Evolutionary conservation across 92 coral and sea anemone genomes (phyloP).

Genomic region (Porites lobata): DNA sequence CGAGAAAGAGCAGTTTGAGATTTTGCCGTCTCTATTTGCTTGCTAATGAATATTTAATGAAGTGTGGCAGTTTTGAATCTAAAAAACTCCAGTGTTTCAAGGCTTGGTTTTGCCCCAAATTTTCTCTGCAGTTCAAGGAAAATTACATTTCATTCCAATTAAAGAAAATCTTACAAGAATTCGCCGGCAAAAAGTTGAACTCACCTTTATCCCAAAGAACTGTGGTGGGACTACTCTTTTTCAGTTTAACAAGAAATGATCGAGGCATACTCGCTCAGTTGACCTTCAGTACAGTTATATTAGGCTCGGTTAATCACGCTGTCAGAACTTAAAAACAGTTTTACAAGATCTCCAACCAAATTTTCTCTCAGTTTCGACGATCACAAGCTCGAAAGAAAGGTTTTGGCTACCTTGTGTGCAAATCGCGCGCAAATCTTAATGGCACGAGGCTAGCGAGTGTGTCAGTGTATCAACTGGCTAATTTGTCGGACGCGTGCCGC

Average conservation of each 20-base stretch:
- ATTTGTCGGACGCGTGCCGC: constrained; percentile 99
- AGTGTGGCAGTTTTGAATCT: constrained; percentile 80
- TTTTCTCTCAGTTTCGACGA: neutral
- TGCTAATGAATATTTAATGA: constrained; percentile 88
- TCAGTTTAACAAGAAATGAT: constrained; percentile 96
- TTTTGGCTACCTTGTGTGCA: constrained; percentile 7
- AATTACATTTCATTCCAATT: neutral
- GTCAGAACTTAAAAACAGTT: constrained; percentile 47
- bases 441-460: constrained; percentile 36
- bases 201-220: constrained; percentile 86
- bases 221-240: constrained; percentile 75
- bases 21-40: constrained; percentile 71
- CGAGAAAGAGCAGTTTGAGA: constrained; percentile 68
- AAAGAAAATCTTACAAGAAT: neutral
- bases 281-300: constrained; percentile 74
- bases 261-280: constrained; percentile 86
- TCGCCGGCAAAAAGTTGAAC: constrained; percentile 36
- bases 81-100: constrained; percentile 65
- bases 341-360: neutral
- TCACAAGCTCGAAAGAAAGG: neutral
- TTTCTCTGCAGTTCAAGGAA: neutral
- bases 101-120: constrained; percentile 38
- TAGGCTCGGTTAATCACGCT: constrained; percentile 65
- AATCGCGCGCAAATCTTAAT: constrained; percentile 49
- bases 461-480: constrained; percentile 87